Conservation (phyloP, 2,888 invertebrate genomes). For the Leptinotarsa haldemani region DNA sequence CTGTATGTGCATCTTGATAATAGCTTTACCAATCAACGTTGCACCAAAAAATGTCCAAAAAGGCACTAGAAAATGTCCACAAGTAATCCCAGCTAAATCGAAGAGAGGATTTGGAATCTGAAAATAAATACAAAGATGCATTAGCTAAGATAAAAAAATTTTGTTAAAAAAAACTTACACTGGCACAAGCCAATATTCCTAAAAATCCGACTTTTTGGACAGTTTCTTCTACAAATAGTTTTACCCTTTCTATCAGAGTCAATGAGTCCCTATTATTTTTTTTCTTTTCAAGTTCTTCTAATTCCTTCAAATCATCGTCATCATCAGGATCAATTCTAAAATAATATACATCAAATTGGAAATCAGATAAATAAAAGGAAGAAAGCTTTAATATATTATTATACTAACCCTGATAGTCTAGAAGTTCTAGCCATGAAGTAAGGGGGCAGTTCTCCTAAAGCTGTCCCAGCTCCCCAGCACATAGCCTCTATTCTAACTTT, state of each 20-base stretch:
- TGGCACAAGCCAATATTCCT: conserved; percentile 96
- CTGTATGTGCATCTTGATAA: conserved; percentile 98
- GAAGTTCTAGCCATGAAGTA: conserved; percentile 99
- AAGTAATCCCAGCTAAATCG: conserved; percentile 97
- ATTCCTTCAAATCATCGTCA: conserved; percentile 77
- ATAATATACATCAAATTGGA: conserved; percentile 25
- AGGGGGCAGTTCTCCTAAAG: conserved; percentile 98
- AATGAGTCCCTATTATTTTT: conserved; percentile 71
- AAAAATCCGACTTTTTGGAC: conserved; percentile 96
- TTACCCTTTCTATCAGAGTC: conserved; percentile 80
- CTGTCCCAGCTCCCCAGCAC: conserved; percentile 98
- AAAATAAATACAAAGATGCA: conserved; percentile 39
- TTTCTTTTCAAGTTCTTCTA: conserved; percentile 78
- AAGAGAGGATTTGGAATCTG: conserved; percentile 99
- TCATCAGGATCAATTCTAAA: conserved; percentile 68
- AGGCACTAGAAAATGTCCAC: conserved; percentile 98
- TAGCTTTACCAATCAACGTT: conserved; percentile 95
- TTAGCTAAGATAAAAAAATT: neutral
- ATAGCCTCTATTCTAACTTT: conserved; percentile 96
- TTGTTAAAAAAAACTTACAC: conserved; percentile 71
- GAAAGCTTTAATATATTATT: neutral
- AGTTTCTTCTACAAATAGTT: conserved; percentile 86
- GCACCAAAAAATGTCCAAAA: conserved; percentile 99
- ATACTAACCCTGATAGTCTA: conserved; percentile 71
- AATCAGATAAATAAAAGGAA: conserved; percentile 4